Conservation (phyloP, 2,113 vertebrate species). For the Prietella phreatophila region DNA sequence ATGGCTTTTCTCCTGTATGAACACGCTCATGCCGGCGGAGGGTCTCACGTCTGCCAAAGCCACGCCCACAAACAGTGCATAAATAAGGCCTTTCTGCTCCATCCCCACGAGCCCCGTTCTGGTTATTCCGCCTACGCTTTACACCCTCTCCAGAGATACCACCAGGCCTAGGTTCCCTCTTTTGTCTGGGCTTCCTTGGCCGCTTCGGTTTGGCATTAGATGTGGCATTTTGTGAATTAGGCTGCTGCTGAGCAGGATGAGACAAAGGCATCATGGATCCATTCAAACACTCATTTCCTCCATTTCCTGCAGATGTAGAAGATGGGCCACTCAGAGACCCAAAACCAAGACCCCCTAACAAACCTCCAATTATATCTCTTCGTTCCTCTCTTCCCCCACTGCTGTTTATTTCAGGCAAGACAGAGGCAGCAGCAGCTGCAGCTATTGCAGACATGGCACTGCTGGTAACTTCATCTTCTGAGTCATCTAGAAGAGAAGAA, state of each 20-base stretch:
- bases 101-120: constrained; percentile 56
- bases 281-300: constrained; percentile 61
- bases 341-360: constrained; percentile 75
- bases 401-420: constrained; percentile 63
- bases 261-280: constrained; percentile 73
- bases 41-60: constrained; percentile 68
- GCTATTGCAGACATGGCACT: constrained; percentile 79
- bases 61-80: constrained; percentile 81
- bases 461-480: constrained; percentile 78
- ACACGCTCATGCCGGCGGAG: constrained; percentile 71
- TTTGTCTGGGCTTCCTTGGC: constrained; percentile 72
- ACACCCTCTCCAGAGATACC: constrained; percentile 55
- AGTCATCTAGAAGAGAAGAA: constrained; percentile 75
- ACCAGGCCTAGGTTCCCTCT: constrained; percentile 62
- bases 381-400: constrained; percentile 69
- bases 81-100: constrained; percentile 81
- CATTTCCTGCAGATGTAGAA: constrained; percentile 59
- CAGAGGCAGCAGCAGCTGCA: constrained; percentile 73
- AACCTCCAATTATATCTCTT: constrained; percentile 74
- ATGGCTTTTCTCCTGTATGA: constrained; percentile 71
- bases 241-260: constrained; percentile 66
- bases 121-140: constrained; percentile 65
- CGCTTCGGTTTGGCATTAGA: constrained; percentile 63
- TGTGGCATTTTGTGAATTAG: constrained; percentile 56
- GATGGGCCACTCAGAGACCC: constrained; percentile 67